Base-by-base conservation (phyloP, 2,888 invertebrate genomes). In the Nipponacmea schrenckii region DNA sequence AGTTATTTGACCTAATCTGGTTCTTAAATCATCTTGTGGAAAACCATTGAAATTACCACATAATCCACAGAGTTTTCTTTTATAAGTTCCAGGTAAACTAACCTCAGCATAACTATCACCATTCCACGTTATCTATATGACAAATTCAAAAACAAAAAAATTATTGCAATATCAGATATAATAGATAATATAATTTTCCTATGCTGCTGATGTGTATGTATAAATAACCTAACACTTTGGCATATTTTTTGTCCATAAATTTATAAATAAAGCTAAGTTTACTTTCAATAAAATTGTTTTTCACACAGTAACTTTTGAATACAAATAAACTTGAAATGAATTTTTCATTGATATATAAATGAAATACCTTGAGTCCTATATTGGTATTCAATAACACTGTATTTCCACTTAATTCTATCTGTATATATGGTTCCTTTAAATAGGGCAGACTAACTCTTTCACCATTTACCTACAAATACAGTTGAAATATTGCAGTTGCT, bases 41-140 rank as follows among this genome's bases (percentile, higher is more conserved):
- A 80, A 84, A 24, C 83, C 83, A 77, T 87, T 87, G 71, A 86
- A 87, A 77, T 87, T 86, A 0, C 87, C 87, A 80, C 87, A 87
- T 39, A 87, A 78, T 2, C 87, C 87, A 78, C 87, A 87, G 50
- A 83, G 72, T 64, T 80, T 79, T 10, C 77, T 71, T 73, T 84
- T 84, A 77, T 82, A 85, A 20, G 70, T 79, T 0, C 85, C 84
- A n/a, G 83, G 79, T 20, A 84, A 80, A 39, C 64, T 83, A 17
- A 87, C 71, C 71, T 86, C 86, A 15, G 81, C 86, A 74, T 82
- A 80, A 63, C 84, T 83, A 17, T 79, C 77, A 7, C 85, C 86
- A 77, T 86, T 82, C 87, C 87, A 87, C 10, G 80, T 66, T 45
- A 86, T 70, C 86, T 86, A 73, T 14, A 74, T 39, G 1, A 31